These are phyloP conservation scores for Porites divaricata DNA, from an alignment of 92 coral and sea anemone species.

Conservation along the genomic window DNA sequence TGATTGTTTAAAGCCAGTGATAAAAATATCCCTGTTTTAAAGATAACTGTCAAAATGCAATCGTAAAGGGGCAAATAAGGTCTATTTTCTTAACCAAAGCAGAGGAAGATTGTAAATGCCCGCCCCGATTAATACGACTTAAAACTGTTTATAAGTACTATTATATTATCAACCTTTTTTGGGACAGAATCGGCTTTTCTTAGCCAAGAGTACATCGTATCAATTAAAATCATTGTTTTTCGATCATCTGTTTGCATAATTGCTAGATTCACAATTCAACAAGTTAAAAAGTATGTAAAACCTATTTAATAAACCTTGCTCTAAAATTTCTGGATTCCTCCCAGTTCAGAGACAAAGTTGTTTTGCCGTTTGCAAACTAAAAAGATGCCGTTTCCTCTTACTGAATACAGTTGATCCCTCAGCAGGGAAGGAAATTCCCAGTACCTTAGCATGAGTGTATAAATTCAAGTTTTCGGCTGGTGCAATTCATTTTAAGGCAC, in stretches of 20 bases:
- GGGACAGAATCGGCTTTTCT: no score
- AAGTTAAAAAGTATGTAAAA: no score
- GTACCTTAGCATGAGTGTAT: not conserved
- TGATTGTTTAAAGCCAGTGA: not conserved
- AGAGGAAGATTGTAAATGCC: not conserved
- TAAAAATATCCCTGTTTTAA: not conserved
- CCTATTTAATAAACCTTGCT: not conserved
- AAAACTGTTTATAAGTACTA: no score
- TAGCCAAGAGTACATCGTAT: no score
- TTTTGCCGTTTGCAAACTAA: not conserved
- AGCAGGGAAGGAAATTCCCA: conserved; percentile 1
- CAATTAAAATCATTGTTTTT: no score
- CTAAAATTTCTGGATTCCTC: not conserved
- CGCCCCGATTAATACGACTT: no score
- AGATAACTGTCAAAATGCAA: not conserved
- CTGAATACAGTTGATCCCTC: not conserved
- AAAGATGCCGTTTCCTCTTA: not conserved
- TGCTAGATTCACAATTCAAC: no score
- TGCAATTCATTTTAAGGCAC: no score
- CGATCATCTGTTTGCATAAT: no score
- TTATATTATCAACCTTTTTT: no score
- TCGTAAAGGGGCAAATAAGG: not conserved
- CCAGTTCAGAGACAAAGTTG: not conserved
- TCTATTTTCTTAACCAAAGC: conserved; percentile 20
- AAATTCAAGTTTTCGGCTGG: no score